These are phyloP conservation scores for Holacanthella duospinosa DNA, from an alignment of 2,888 invertebrate species.

Conservation along the genomic window DNA sequence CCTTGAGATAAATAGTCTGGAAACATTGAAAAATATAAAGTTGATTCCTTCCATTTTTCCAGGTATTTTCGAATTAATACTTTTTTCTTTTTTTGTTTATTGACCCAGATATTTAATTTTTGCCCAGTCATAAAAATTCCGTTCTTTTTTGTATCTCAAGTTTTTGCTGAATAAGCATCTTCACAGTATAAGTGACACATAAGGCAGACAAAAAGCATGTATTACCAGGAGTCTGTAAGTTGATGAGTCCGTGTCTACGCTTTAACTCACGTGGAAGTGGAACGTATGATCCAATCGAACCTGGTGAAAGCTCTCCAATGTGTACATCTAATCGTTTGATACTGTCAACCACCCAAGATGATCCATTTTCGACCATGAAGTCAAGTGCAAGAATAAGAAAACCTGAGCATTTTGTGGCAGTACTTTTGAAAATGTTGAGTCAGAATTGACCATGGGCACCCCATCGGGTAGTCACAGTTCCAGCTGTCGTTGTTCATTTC, in stretches of 20 bases:
- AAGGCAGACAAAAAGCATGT: neutral
- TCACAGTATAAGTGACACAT: neutral
- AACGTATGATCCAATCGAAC: neutral
- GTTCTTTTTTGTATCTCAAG: neutral
- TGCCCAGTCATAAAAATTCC: neutral
- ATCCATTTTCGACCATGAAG: neutral
- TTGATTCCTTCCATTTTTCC: neutral
- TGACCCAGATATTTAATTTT: neutral
- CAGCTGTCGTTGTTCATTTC: neutral
- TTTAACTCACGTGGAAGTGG: neutral
- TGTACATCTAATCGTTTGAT: neutral
- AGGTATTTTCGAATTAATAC: too few relatives aligned
- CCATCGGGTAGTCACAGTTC: neutral
- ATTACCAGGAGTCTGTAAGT: neutral
- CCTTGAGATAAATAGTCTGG: neutral
- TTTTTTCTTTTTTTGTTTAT: neutral
- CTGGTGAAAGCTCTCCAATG: too few relatives aligned
- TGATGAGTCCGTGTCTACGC: neutral
- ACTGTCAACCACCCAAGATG: too few relatives aligned
- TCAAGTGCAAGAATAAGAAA: neutral
- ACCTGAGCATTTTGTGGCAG: neutral
- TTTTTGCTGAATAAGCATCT: neutral
- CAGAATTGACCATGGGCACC: neutral
- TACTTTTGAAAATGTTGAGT: neutral
- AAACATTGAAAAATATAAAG: neutral